Evolutionary conservation across 2,797 vertebrate species (phyloP).

Genomic region (Acanthurus lineatus): DNA sequence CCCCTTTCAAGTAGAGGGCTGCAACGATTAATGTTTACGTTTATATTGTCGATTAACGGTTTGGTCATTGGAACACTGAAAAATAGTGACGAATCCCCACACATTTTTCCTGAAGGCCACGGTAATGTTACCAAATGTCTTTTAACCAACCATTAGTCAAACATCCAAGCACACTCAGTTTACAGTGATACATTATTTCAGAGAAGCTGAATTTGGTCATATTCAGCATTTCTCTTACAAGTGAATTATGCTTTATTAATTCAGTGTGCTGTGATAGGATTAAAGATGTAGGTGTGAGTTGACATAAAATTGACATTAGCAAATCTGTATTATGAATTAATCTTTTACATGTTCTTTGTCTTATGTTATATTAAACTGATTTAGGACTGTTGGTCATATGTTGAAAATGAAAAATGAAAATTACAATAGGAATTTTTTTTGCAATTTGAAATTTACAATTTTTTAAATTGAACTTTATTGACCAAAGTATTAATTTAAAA

Average conservation of each 20-base stretch:
- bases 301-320: neutral
- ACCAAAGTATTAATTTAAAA: neutral
- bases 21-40: no score
- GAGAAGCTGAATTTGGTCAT: neutral
- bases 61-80: neutral
- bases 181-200: no score
- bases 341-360: neutral
- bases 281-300: no score
- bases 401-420: neutral
- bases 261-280: neutral
- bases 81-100: neutral
- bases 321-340: neutral
- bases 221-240: neutral
- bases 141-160: neutral
- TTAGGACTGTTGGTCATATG: neutral
- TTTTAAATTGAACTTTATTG: neutral
- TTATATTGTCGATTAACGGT: neutral
- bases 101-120: no score
- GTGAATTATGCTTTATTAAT: neutral
- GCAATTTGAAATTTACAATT: neutral
- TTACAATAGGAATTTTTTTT: neutral
- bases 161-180: neutral
- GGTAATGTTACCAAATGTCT: neutral
- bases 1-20: no score
- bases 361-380: neutral